A percentile compares a stretch with the other conserved stretches of the same genome.
phyloP scores from a whole-genome alignment of 1,140 invertebrate genomes.

The Teleogryllus occipitalis region DNA sequence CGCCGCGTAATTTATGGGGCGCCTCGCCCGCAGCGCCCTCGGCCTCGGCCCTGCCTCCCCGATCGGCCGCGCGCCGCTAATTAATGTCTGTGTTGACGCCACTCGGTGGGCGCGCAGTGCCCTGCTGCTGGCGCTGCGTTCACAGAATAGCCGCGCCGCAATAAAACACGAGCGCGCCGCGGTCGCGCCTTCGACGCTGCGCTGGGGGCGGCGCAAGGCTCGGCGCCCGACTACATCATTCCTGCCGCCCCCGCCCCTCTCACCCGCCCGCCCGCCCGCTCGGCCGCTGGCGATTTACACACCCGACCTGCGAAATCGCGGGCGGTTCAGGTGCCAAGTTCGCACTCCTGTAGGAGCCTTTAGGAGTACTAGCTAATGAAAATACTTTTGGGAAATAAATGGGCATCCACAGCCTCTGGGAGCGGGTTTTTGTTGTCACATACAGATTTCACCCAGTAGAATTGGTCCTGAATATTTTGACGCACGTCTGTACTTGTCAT shows the following conservation, averaged over 20 bases:
- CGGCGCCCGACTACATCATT: neutral
- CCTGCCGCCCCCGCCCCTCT: too few relatives aligned
- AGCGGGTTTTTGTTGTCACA: too few relatives aligned
- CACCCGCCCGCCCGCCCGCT: neutral
- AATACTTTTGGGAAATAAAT: too few relatives aligned
- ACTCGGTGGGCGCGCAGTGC: neutral
- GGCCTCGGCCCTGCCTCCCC: neutral
- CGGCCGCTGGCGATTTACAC: neutral
- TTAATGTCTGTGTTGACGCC: conserved; percentile 1
- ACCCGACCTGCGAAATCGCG: neutral
- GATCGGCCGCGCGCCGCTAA: neutral
- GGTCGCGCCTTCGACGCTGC: neutral
- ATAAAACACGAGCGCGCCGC: neutral
- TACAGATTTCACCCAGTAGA: too few relatives aligned
- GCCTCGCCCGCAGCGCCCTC: too few relatives aligned
- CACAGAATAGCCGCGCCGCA: neutral
- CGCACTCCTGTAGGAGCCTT: neutral
- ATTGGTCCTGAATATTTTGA: too few relatives aligned
- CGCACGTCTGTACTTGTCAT: too few relatives aligned
- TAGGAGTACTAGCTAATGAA: neutral
- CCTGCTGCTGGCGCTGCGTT: neutral
- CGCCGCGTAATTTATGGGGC: neutral
- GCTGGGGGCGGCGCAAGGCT: neutral
- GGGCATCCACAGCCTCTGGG: too few relatives aligned
- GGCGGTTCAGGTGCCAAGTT: neutral